Evolutionary conservation across 2,888 invertebrate species (phyloP), one percentile per base, ranked within the genome.

Genomic region (Seira ritae): DNA sequence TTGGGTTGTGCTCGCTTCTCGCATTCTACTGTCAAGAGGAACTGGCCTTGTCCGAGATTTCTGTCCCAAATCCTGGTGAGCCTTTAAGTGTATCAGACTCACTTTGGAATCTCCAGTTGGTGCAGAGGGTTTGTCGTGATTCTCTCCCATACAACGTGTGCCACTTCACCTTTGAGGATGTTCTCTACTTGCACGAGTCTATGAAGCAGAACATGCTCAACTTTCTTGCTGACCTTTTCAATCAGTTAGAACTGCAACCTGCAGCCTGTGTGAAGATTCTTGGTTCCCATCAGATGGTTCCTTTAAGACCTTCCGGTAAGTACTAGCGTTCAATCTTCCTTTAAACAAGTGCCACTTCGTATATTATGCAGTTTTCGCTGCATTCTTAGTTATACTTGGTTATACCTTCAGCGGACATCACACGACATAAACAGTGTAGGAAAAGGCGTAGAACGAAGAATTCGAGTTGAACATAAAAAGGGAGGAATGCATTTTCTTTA

Each of bases 111-210:
- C 94, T 98, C 75, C 94, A 95, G 91, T 93, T 97, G 90, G 95
- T 98, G 86, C 94, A 95, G 91, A 94, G 95, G 90, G 98, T 98
- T 92, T 97, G 97, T 91, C 93, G 93, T 90, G 93, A 94, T 90
- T 94, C 95, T 91, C 93, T 98, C 91, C 97, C 97, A 89, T 94
- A 95, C 90, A 94, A 95, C 90, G 95, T 96, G 91, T 97, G 97
- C 92, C 97, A 97, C 91, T 95, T 98, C 94, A 94, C 95, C 91
- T 96, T 97, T n/a, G 98, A 98, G 91, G 98, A 98, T 91, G 94
- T 98, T 88, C 95, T 97, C 55, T 98, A 97, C 90, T 95, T 97
- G 94, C 93, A 96, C 91, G 96, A 96, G 95, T 95, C 97, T 87
- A 96, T 97, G 96, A 95, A 95, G 84, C 95, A 95, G 90, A 98